A percentile compares a stretch with the other conserved stretches of the same genome.
phyloP scores from a whole-genome alignment of 1,140 invertebrate species.

The Steinernema feltiae region DNA sequence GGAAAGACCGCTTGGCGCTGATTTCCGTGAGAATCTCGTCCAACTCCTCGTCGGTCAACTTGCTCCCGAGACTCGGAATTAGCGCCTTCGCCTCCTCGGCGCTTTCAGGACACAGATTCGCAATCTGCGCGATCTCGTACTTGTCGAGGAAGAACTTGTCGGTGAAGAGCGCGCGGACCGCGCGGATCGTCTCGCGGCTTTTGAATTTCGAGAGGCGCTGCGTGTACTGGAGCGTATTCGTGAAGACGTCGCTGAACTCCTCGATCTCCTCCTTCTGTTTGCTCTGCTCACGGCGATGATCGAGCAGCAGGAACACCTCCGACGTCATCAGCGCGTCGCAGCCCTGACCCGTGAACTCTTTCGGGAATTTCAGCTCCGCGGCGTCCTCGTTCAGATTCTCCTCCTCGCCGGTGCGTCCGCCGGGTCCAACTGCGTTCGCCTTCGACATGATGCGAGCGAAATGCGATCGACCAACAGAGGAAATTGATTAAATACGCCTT shows the following conservation, averaged over 20 bases:
- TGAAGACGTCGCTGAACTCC: slow-evolving; percentile 85
- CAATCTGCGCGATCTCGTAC: slow-evolving; percentile 92
- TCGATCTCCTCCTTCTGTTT: slow-evolving; percentile 83
- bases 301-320: slow-evolving; percentile 93
- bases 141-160: slow-evolving; percentile 70
- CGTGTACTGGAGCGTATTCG: slow-evolving; percentile 93
- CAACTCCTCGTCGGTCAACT: slow-evolving; percentile 39
- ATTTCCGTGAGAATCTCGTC: slow-evolving; percentile 36
- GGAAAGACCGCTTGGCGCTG: no score
- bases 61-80: slow-evolving; percentile 67
- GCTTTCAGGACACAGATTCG: slow-evolving; percentile 94
- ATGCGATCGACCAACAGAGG: no score
- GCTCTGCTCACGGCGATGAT: slow-evolving; percentile 93
- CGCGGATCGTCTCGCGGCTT: slow-evolving; percentile 92
- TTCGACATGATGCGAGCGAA: no score
- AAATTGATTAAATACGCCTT: no score
- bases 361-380: slow-evolving; percentile 56
- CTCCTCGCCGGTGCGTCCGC: no score
- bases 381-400: no score
- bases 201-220: slow-evolving; percentile 85
- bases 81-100: slow-evolving; percentile 93
- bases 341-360: slow-evolving; percentile 49
- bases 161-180: slow-evolving; percentile 66
- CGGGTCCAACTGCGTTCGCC: no score
- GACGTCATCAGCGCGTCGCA: slow-evolving; percentile 88